Percentiles rank a stretch among this genome's conserved stretches.
Evolutionary conservation across 92 coral and sea anemone species (phyloP).

Genomic region (Plumapathes pennacea): DNA sequence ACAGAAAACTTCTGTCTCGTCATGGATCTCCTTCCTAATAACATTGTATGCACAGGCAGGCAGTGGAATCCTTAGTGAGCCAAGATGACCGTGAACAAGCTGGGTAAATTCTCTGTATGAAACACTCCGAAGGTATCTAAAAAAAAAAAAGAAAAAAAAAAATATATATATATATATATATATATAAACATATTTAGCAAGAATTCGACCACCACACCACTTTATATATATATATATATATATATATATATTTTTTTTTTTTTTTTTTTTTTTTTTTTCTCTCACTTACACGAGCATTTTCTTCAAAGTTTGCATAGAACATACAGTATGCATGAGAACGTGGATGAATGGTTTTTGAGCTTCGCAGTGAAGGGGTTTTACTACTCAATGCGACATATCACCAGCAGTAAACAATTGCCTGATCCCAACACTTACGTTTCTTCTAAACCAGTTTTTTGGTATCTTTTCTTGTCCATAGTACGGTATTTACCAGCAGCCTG

Average conservation of each 20-base stretch:
- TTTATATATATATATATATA: too few relatives aligned
- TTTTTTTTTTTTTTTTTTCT: too few relatives aligned
- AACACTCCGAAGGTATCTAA: constrained; percentile 21
- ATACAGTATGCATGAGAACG: too few relatives aligned
- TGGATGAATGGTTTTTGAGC: too few relatives aligned
- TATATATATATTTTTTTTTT: too few relatives aligned
- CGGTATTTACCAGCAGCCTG: constrained; percentile 35
- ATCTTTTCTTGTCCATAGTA: constrained; percentile 17
- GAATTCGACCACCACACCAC: too few relatives aligned
- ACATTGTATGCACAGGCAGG: constrained; percentile 29
- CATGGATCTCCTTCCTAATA: neutral
- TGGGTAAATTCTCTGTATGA: constrained; percentile 23
- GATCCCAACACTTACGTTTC: constrained; percentile 20
- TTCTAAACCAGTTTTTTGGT: constrained; percentile 28
- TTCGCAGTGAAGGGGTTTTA: too few relatives aligned
- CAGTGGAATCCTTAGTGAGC: constrained; percentile 20
- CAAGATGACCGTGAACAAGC: constrained; percentile 14
- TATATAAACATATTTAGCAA: too few relatives aligned
- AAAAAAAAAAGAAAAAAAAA: neutral
- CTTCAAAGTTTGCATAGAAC: too few relatives aligned
- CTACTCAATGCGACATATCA: too few relatives aligned
- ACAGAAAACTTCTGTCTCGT: constrained; percentile 1
- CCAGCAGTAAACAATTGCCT: too few relatives aligned
- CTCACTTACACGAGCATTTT: neutral
- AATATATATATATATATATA: too few relatives aligned